A percentile compares a stretch with the other conserved stretches of the same genome.
Evolutionary conservation across 1,140 invertebrate genomes (phyloP).

Genomic region (Propsilocerus akamusi): DNA sequence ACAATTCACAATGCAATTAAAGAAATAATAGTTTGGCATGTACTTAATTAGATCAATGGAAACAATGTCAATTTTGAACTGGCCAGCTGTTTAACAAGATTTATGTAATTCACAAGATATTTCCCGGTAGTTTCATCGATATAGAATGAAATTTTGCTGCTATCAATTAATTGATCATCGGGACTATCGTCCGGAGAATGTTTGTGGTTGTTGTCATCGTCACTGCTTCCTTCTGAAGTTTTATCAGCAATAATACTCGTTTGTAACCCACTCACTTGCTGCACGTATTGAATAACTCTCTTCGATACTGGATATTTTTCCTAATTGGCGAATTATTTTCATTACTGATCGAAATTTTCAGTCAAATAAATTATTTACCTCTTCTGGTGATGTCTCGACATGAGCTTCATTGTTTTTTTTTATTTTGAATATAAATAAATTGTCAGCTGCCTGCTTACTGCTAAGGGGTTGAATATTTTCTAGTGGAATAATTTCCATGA

Average conservation of each 20-base stretch:
- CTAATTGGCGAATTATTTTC: neutral
- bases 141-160: constrained; percentile 2
- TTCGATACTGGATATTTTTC: constrained; percentile 1
- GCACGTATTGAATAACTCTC: neutral
- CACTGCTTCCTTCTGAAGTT: neutral
- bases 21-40: no score
- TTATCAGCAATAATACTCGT: neutral
- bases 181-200: neutral
- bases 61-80: neutral
- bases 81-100: neutral
- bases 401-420: neutral
- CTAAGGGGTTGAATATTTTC: neutral
- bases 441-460: neutral
- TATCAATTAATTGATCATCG: no score
- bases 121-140: neutral
- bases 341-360: neutral
- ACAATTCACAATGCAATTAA: no score
- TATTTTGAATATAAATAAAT: neutral
- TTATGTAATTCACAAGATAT: constrained; percentile 2
- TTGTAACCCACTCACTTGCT: neutral
- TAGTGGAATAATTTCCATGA: neutral
- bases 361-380: neutral
- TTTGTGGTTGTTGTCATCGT: neutral
- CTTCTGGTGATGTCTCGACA: neutral
- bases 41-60: no score